phyloP scores from a whole-genome alignment of 2,113 vertebrate species.

The Holacanthus passer region DNA sequence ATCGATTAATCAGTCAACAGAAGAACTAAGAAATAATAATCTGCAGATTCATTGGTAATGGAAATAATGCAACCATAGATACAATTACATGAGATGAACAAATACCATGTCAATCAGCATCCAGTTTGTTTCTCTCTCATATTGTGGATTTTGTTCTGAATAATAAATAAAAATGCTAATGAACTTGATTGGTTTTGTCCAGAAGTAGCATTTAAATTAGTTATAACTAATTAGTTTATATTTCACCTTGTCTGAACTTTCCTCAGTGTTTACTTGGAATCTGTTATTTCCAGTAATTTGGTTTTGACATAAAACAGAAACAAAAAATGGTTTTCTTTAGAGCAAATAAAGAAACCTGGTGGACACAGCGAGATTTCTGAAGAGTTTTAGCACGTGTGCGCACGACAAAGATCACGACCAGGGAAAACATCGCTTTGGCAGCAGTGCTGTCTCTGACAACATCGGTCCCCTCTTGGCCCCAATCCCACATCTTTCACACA shows the following conservation, averaged over 20 bases:
- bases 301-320: too few relatives aligned
- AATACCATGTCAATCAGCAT: not conserved
- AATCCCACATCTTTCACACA: constrained; percentile 13
- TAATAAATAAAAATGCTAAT: too few relatives aligned
- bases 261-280: too few relatives aligned
- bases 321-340: not conserved
- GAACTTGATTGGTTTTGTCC: too few relatives aligned
- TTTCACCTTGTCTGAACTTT: not conserved
- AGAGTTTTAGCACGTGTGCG: not conserved
- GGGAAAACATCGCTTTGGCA: constrained; percentile 9
- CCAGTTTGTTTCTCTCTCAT: not conserved
- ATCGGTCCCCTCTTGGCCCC: not conserved
- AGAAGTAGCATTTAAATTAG: not conserved
- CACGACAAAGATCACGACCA: not conserved
- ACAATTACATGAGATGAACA: not conserved
- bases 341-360: not conserved
- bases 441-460: not conserved
- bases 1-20: not conserved
- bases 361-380: too few relatives aligned
- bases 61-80: too few relatives aligned
- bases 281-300: too few relatives aligned
- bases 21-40: not conserved
- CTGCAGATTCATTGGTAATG: not conserved
- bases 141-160: not conserved
- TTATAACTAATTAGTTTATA: not conserved